A percentile compares a stretch with the other conserved stretches of the same genome.
phyloP scores from a whole-genome alignment of 2,113 vertebrate species.

The Oryzias woworae region DNA sequence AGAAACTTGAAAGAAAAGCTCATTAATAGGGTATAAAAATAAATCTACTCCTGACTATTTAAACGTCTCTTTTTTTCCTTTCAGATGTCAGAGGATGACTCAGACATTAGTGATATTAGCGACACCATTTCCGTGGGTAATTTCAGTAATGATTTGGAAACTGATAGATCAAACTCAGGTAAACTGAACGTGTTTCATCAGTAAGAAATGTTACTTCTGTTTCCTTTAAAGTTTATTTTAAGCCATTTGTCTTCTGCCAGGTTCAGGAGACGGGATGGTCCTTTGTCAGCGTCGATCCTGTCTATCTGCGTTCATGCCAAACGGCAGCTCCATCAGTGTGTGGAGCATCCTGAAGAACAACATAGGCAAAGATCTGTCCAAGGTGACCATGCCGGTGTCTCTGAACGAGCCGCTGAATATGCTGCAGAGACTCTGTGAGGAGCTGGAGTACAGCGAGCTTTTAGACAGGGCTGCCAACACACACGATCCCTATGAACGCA shows the following conservation, averaged over 20 bases:
- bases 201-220: background rate
- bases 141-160: slow-evolving; percentile 87
- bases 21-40: slow-evolving; percentile 12
- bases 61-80: slow-evolving; percentile 28
- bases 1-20: slow-evolving; percentile 40
- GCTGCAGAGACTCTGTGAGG: slow-evolving; percentile 93
- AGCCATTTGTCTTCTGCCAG: slow-evolving; percentile 37
- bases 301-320: slow-evolving; percentile 85
- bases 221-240: background rate
- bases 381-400: slow-evolving; percentile 96
- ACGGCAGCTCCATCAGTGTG: slow-evolving; percentile 88
- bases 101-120: slow-evolving; percentile 94
- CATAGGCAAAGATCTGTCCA: slow-evolving; percentile 97
- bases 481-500: slow-evolving; percentile 82
- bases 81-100: slow-evolving; percentile 94
- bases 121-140: slow-evolving; percentile 95
- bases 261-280: slow-evolving; percentile 67
- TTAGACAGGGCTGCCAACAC: slow-evolving; percentile 85
- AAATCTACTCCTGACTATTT: slow-evolving; percentile 21
- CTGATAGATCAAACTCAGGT: slow-evolving; percentile 86
- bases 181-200: slow-evolving; percentile 5
- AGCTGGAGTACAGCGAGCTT: slow-evolving; percentile 96
- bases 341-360: slow-evolving; percentile 98
- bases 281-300: slow-evolving; percentile 77
- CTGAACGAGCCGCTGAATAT: slow-evolving; percentile 96